A percentile compares a stretch with the other conserved stretches of the same genome.
These are phyloP conservation scores for Melipona quadrifasciata DNA, from an alignment of 1,140 invertebrate genomes.

Conservation along the genomic window DNA sequence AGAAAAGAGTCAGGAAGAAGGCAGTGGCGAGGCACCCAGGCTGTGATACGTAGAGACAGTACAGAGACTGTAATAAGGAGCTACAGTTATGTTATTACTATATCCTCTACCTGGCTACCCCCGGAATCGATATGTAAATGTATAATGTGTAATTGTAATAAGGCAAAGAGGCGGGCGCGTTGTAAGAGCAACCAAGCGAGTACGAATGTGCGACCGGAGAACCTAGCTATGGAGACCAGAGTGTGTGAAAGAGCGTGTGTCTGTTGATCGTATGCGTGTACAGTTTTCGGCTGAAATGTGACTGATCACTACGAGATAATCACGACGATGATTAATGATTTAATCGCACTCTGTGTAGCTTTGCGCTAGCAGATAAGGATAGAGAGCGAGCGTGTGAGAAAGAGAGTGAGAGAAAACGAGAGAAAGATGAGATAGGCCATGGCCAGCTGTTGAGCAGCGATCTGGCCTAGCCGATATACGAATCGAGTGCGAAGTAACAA, in stretches of 20 bases:
- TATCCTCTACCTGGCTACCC: conserved; percentile 75
- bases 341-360: not conserved
- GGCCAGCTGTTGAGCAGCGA: conserved; percentile 78
- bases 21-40: conserved; percentile 81
- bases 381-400: not conserved
- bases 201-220: conserved; percentile 6
- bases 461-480: conserved; percentile 39
- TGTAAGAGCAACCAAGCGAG: conserved; percentile 7
- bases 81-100: conserved; percentile 78
- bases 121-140: conserved; percentile 79
- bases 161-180: conserved; percentile 44
- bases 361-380: not conserved
- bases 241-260: not conserved
- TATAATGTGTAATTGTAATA: conserved; percentile 75
- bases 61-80: conserved; percentile 81
- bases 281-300: conserved; percentile 9
- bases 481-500: conserved; percentile 64
- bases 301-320: not conserved
- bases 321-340: not conserved
- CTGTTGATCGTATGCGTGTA: conserved; percentile 12
- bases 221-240: conserved; percentile 16
- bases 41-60: conserved; percentile 82
- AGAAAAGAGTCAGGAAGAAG: conserved; percentile 49
- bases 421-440: conserved; percentile 37
- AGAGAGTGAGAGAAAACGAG: not conserved